Evolutionary conservation across 2,113 vertebrate genomes (phyloP), one percentile per base, ranked within the genome.

Genomic region (Rhinoderma darwinii): DNA sequence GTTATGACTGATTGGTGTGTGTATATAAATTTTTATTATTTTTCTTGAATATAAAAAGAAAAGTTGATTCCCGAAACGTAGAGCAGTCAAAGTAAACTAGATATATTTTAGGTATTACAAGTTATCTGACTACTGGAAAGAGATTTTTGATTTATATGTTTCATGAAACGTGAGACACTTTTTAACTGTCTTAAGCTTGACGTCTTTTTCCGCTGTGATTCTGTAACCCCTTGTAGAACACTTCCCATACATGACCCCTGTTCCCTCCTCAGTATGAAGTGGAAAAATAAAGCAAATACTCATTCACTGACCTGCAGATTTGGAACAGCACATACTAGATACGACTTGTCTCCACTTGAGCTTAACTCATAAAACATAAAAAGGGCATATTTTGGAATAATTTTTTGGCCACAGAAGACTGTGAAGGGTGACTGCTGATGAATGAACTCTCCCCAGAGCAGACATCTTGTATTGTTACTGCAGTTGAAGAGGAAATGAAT

Each of bases 361-460:
- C 18, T 80, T 80, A 25, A 6, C 22, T 41, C 32, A 0, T 50
- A 32, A 35, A 68, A 18, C 30, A 41, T 83, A 14, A 50, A 47
- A 41, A 54, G 68, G n/a, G 54, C 56, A 68, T 12, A 54, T 73
- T 43, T 63, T 81, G 54, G 18, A 75, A 61, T 59, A 37, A 75
- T 39, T 56, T 75, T 37, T 75, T 74, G 50, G 35, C 50, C 37
- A 25, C 27, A 72, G 20, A 17, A 73, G 18, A 15, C 32, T 39
- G 32, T 75, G 70, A 59, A 41, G 32, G 44, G 43, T 61, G 27
- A 59, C 12, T 4, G 7, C 20, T 75, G 70, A 73, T 30, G n/a
- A 84, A 43, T 75, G 50, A 84, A 84, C 50, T 84, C 50, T 74
- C 83, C 83, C 25, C 1, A 43, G 83, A 43, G 70, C 51, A 32